Base-by-base conservation (phyloP, 1,140 invertebrate species). In the Tenebrio molitor region DNA sequence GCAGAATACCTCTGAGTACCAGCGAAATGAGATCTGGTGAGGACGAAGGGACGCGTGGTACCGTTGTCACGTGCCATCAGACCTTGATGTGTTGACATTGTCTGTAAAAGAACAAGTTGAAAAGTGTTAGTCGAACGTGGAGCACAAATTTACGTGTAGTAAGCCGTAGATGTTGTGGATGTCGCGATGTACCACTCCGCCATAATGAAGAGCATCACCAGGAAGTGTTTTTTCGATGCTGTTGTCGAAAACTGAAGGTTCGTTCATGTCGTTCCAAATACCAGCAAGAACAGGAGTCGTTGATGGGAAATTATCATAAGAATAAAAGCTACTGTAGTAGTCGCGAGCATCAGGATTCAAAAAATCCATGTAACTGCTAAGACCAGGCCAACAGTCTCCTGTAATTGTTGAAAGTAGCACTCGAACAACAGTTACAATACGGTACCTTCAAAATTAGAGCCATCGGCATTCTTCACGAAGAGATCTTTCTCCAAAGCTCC, bases 391-490 rank as follows among this genome's bases (percentile, higher is more conserved):
- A 78, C 92, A 76, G 12, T 68, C n/a, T n/a, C n/a, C n/a, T n/a
- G n/a, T n/a, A n/a, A n/a, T n/a, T n/a, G n/a, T n/a, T n/a, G n/a
- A n/a, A n/a, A n/a, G n/a, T n/a, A n/a, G n/a, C n/a, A n/a, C n/a
- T n/a, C n/a, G n/a, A n/a, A n/a, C n/a, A n/a, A n/a, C n/a, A n/a
- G n/a, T n/a, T n/a, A n/a, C n/a, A n/a, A n/a, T n/a, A n/a, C n/a
- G n/a, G 36, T 15, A 84, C 92, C 95, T 84, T 98, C 96, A 83
- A 95, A 99, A 80, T 96, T 94, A 64, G 91, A 92, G 10, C 93
- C 93, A 79, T 96, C 93, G 71, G 91, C 92, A 70, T 92, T 91
- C 81, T 98, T 97, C 0, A 97, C 91, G 78, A 97, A 97, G 69
- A 91, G 90, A 1, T 91, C 93, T 39, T 90, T 85, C n/a, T 89